Conservation (phyloP, 2,888 invertebrate species). For the Margaritifera margaritifera region DNA sequence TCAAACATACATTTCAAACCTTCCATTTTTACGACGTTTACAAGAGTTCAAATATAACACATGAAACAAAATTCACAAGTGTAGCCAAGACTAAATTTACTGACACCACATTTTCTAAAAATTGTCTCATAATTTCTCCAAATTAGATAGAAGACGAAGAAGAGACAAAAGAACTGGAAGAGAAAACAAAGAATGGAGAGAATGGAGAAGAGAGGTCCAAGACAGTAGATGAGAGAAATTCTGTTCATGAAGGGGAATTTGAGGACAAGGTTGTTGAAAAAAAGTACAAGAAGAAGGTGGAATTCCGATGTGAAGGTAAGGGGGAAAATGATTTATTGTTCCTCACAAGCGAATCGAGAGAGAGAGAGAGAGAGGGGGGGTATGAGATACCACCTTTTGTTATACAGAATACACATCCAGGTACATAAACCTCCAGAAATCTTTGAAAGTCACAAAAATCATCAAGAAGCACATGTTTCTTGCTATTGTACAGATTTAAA, state of each 20-base stretch:
- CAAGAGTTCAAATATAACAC: not conserved
- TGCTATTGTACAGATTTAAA: too few relatives aligned
- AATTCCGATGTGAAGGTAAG: constrained; percentile 60
- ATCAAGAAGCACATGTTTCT: too few relatives aligned
- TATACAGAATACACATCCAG: too few relatives aligned
- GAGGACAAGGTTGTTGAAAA: constrained; percentile 40
- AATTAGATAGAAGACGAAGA: constrained; percentile 23
- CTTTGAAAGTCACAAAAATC: too few relatives aligned
- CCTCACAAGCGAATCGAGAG: constrained; percentile 5
- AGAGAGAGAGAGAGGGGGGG: constrained; percentile 10
- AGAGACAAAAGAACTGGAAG: constrained; percentile 35
- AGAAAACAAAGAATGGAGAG: constrained; percentile 43
- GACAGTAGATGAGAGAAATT: constrained; percentile 24
- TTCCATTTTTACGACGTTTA: too few relatives aligned
- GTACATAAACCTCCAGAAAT: too few relatives aligned
- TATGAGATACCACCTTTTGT: too few relatives aligned
- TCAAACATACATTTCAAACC: too few relatives aligned
- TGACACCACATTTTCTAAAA: not conserved
- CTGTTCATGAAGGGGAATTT: constrained; percentile 3
- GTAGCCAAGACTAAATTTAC: too few relatives aligned
- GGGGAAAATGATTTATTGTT: not conserved
- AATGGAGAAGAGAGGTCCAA: constrained; percentile 9
- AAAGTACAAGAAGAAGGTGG: constrained; percentile 56
- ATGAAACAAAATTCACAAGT: too few relatives aligned
- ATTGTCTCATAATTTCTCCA: constrained; percentile 9